These are phyloP conservation scores for Chelon labrosus DNA, from an alignment of 2,797 vertebrate species.

Conservation along the genomic window DNA sequence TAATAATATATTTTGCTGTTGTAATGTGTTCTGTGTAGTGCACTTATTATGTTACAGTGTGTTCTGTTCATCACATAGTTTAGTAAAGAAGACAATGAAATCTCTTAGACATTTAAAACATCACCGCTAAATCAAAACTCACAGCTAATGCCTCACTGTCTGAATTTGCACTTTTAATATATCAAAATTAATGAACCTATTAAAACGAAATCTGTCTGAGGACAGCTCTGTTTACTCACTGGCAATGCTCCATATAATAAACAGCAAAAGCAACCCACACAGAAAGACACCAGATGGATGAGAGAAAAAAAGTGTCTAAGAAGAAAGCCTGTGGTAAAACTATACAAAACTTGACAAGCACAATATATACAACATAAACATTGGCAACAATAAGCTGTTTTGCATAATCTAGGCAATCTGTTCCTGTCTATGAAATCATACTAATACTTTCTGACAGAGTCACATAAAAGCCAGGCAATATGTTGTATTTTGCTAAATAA, in stretches of 20 bases:
- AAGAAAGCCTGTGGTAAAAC: conserved; percentile 25
- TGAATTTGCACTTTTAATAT: conserved; percentile 8
- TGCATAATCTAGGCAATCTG: conserved; percentile 14
- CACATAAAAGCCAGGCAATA: conserved; percentile 1
- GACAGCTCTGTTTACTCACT: conserved; percentile 1
- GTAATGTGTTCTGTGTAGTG: too few species aligned
- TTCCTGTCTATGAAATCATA: conserved; percentile 7
- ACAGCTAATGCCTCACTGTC: background rate
- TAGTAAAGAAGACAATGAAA: background rate
- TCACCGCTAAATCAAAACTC: background rate
- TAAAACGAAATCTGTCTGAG: conserved; percentile 27
- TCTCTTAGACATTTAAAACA: background rate
- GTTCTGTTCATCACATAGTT: too few species aligned
- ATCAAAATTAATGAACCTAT: conserved; percentile 13
- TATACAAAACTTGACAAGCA: conserved; percentile 33
- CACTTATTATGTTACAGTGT: too few species aligned
- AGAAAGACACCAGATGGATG: conserved; percentile 47
- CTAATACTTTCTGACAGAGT: conserved; percentile 16
- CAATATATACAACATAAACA: conserved; percentile 28
- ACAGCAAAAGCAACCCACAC: conserved; percentile 26
- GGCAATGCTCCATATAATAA: conserved; percentile 34
- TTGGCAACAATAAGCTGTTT: conserved; percentile 23
- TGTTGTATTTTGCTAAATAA: conserved; percentile 14
- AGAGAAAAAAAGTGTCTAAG: conserved; percentile 2
- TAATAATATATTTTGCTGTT: too few species aligned